phyloP scores from a whole-genome alignment of 2,113 vertebrate species.

The Ancistrus triradiatus region DNA sequence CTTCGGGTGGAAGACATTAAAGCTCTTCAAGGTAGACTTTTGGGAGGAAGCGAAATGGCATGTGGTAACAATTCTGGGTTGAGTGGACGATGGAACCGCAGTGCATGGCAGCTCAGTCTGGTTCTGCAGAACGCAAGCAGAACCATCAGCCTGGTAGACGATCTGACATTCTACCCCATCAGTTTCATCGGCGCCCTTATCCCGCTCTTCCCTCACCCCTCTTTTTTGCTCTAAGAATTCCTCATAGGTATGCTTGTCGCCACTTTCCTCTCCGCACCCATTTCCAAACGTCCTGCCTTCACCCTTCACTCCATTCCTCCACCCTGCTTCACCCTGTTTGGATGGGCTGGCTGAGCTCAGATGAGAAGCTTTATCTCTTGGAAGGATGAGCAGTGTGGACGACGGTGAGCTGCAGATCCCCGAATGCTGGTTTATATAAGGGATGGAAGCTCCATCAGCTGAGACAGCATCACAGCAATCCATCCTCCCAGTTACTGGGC shows the following conservation, averaged over 20 bases:
- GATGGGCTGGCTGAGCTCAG: conserved; percentile 23
- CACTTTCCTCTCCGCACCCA: conserved; percentile 50
- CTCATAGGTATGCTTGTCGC: conserved; percentile 27
- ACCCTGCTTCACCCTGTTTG: conserved; percentile 44
- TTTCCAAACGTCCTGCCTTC: conserved; percentile 57
- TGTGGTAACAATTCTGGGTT: conserved; percentile 81
- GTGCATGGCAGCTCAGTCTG: conserved; percentile 72
- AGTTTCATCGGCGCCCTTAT: conserved; percentile 70
- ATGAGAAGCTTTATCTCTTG: conserved; percentile 39
- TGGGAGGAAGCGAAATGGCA: conserved; percentile 87
- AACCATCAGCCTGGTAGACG: conserved; percentile 84
- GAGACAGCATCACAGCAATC: conserved; percentile 90
- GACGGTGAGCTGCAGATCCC: conserved; percentile 65
- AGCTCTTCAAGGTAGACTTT: conserved; percentile 85
- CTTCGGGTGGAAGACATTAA: conserved; percentile 86
- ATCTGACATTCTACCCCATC: conserved; percentile 83
- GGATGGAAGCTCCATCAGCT: conserved; percentile 80
- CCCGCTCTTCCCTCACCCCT: conserved; percentile 57
- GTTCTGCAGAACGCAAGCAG: conserved; percentile 81
- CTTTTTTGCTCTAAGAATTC: conserved; percentile 66
- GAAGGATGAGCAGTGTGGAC: conserved; percentile 35
- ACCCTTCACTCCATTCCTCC: conserved; percentile 55
- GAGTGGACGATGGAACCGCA: conserved; percentile 58
- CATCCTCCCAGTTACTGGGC: conserved; percentile 80
- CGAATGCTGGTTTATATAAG: conserved; percentile 60